Percentiles rank a stretch among this genome's conserved stretches.
Conservation (phyloP, 2,113 vertebrate species). For the Pollachius pollachius region DNA sequence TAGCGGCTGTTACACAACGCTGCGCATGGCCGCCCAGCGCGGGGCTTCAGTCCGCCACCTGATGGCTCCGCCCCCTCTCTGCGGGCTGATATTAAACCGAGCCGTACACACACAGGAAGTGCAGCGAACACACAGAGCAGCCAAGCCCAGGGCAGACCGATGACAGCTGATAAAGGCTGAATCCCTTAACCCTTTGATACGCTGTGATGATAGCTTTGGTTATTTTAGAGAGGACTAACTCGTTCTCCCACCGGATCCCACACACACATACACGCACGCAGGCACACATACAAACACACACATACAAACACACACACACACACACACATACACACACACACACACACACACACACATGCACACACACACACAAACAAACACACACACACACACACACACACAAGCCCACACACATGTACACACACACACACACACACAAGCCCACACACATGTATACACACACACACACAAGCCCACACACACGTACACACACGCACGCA, state of each 20-base stretch:
- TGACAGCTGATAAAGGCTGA: neutral
- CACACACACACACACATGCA: no score
- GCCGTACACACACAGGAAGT: neutral
- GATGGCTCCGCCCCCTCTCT: neutral
- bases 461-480: no score
- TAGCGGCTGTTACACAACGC: no score
- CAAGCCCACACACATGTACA: slow-evolving; percentile 1
- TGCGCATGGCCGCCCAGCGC: no score
- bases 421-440: neutral
- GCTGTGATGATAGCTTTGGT: neutral
- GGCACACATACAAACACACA: slow-evolving; percentile 6
- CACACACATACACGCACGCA: neutral
- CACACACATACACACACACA: slow-evolving; percentile 1
- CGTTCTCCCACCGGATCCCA: neutral
- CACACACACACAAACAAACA: neutral
- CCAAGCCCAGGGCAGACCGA: slow-evolving; percentile 8
- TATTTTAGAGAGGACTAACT: neutral
- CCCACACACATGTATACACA: no score
- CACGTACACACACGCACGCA: no score
- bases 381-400: slow-evolving; percentile 5
- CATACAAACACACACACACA: slow-evolving; percentile 5
- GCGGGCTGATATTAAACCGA: slow-evolving; percentile 14
- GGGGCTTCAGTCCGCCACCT: neutral
- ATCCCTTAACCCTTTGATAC: neutral
- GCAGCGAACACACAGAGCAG: neutral